These are phyloP conservation scores for Clitarchus hookeri DNA, from an alignment of 2,888 invertebrate species.

Conservation along the genomic window DNA sequence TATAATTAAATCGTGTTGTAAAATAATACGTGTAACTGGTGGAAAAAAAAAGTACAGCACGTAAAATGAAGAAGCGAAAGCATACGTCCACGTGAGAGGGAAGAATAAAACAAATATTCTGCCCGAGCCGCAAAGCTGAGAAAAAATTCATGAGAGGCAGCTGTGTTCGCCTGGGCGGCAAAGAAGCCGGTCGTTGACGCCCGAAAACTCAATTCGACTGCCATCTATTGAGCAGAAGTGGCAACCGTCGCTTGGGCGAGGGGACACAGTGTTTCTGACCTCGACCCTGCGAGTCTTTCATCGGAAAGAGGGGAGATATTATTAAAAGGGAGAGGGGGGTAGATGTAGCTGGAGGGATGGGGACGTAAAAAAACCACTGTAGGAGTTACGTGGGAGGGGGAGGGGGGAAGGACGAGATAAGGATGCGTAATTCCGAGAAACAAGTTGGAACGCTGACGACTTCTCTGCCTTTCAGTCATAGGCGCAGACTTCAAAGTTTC, in stretches of 20 bases:
- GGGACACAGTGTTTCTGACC: not conserved
- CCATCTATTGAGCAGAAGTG: slow-evolving; percentile 33
- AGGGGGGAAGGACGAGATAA: slow-evolving; percentile 6
- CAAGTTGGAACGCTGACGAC: not conserved
- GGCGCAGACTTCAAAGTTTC: too few species aligned
- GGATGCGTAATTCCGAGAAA: slow-evolving; percentile 20
- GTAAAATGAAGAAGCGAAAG: too few species aligned
- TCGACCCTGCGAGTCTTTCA: slow-evolving; percentile 10
- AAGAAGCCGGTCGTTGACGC: not conserved
- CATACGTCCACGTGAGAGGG: too few species aligned
- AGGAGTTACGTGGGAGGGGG: not conserved
- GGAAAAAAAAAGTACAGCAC: too few species aligned
- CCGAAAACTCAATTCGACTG: slow-evolving; percentile 30
- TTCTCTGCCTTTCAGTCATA: too few species aligned
- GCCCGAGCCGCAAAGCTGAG: too few species aligned
- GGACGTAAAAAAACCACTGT: not conserved
- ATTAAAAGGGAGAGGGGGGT: not conserved
- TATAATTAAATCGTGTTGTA: too few species aligned
- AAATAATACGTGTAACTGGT: too few species aligned
- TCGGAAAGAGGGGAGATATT: not conserved
- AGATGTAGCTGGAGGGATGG: not conserved
- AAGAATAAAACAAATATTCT: too few species aligned
- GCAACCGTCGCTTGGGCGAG: not conserved
- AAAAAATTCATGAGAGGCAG: too few species aligned
- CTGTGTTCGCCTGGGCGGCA: too few species aligned